Percentiles rank a stretch among this genome's conserved stretches.
Evolutionary conservation across 1,140 invertebrate genomes (phyloP).

Genomic region (Rhyzopertha dominica): DNA sequence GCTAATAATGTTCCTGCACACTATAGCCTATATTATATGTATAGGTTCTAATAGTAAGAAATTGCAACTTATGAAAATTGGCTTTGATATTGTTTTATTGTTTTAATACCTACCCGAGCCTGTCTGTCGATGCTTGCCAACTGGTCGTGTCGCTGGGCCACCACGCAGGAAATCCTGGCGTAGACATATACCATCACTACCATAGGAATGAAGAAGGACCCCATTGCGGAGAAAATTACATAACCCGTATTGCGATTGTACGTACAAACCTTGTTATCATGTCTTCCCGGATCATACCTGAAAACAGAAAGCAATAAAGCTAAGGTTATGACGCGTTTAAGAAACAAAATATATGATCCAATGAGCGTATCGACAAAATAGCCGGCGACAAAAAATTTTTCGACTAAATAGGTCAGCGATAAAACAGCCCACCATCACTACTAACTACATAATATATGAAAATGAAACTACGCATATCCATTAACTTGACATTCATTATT

Average conservation of each 20-base stretch:
- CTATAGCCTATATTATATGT: neutral
- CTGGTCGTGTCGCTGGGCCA: conserved; percentile 58
- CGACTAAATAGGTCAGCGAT: no score
- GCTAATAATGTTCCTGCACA: no score
- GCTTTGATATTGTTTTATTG: no score
- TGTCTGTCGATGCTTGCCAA: conserved; percentile 39
- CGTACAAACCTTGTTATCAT: conserved; percentile 53
- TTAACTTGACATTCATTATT: no score
- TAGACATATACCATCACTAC: conserved; percentile 91
- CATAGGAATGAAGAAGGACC: conserved; percentile 89
- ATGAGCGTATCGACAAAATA: no score
- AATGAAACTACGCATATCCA: no score
- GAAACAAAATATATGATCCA: no score
- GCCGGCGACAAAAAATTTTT: no score
- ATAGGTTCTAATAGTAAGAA: conserved; percentile 1
- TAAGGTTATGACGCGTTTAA: no score
- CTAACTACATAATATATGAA: no score
- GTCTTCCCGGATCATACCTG: conserved; percentile 62
- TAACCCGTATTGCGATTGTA: conserved; percentile 80
- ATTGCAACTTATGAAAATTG: neutral
- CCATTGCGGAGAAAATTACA: conserved; percentile 86
- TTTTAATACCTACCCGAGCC: conserved; percentile 28
- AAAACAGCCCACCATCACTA: no score
- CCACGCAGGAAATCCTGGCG: conserved; percentile 79
- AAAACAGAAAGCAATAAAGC: conserved; percentile 29